Evolutionary conservation across 2,113 vertebrate genomes (phyloP), one percentile per base, ranked within the genome.

Genomic region (Hoplias malabaricus): DNA sequence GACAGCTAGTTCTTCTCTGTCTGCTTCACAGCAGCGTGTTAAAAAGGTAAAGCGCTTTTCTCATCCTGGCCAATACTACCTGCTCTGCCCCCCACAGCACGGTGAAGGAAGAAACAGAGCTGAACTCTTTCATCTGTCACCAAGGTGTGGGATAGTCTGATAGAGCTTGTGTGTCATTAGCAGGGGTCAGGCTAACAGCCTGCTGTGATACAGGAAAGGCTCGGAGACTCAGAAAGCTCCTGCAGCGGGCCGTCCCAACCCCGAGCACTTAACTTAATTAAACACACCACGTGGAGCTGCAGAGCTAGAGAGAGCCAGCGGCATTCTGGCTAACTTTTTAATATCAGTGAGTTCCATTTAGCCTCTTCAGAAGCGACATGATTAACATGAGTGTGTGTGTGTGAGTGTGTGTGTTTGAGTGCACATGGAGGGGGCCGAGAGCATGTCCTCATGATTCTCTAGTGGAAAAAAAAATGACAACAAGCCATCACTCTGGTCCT

Each of bases 241-340:
- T 23, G 23, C 75, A 78, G 80, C 33, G 76, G 74, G 66, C 66
- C 66, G 43, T 70, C 66, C 71, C 63, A n/a, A 66, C 72, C 72
- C 81, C 36, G 25, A 67, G 72, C 82, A 84, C 79, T 84, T 81
- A 81, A 75, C 79, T 75, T 80, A 80, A 84, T 75, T 81, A 75
- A 81, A 81, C 33, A 48, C 66, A 78, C 67, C 38, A 19, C 42
- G 59, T 75, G 79, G 73, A 53, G 73, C 73, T 65, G 34, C 56
- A 70, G 62, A 70, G 79, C 72, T 14, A 29, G 54, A 2, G 54
- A 69, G 71, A 73, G 65, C 65, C 66, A 63, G 53, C 43, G 38
- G 72, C 78, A 69, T 80, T 50, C 42, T 69, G 54, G 65, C 66
- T 75, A 74, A 50, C 65, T 63, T 73, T 79, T 68, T 50, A 69